Percentiles rank a stretch among this genome's conserved stretches.
Conservation (phyloP, 2,797 vertebrate genomes). For the Merluccius polli region DNA sequence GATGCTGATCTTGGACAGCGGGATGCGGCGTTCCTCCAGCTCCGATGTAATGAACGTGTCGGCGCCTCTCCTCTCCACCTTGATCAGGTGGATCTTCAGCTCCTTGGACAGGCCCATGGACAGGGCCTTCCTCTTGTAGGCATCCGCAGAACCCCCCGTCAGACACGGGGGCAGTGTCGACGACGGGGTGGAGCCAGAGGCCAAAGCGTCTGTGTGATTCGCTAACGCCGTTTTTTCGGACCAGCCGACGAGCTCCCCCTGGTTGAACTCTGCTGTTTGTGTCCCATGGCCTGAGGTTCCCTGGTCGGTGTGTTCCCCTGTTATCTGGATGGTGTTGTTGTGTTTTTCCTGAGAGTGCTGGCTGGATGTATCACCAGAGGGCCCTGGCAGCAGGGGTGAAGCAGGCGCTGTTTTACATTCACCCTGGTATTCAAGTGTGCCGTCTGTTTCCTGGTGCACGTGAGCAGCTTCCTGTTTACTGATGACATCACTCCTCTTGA, state of each 20-base stretch:
- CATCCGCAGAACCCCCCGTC: constrained; percentile 51
- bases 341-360: constrained; percentile 69
- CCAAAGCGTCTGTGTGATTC: constrained; percentile 16
- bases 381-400: constrained; percentile 32
- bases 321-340: constrained; percentile 57
- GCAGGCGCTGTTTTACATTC: constrained; percentile 21
- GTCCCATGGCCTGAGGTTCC: constrained; percentile 4
- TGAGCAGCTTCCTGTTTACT: constrained; percentile 2
- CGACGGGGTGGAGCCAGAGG: constrained; percentile 27
- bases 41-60: constrained; percentile 83
- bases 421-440: constrained; percentile 22
- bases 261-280: constrained; percentile 24
- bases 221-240: constrained; percentile 38
- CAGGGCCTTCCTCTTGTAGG: constrained; percentile 78
- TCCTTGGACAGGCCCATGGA: constrained; percentile 83
- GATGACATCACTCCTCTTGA: constrained; percentile 49
- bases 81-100: constrained; percentile 83
- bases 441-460: constrained; percentile 35
- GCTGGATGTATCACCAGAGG: constrained; percentile 40
- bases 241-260: constrained; percentile 20
- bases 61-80: constrained; percentile 77
- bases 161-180: constrained; percentile 31
- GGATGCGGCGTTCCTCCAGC: constrained; percentile 73
- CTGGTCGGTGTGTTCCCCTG: constrained; percentile 32
- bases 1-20: constrained; percentile 77